phyloP scores from a whole-genome alignment of 2,888 invertebrate species.

The Ypsolopha scabrella region DNA sequence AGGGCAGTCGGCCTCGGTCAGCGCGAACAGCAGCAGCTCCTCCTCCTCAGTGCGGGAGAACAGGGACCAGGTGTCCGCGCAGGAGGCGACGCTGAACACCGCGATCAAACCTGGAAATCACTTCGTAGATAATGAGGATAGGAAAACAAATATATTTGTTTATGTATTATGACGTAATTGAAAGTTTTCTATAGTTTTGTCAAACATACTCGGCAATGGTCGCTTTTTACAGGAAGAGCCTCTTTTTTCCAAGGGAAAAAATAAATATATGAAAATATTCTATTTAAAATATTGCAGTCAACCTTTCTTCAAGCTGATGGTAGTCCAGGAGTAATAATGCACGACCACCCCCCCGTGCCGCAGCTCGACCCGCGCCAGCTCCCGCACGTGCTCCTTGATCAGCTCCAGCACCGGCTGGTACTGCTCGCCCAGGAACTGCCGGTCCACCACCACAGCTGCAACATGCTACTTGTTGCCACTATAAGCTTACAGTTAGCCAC shows the following conservation, averaged over 20 bases:
- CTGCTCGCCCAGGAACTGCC: slow-evolving; percentile 73
- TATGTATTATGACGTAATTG: no score
- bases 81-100: slow-evolving; percentile 80
- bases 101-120: slow-evolving; percentile 73
- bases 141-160: no score
- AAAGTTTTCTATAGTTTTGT: no score
- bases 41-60: slow-evolving; percentile 73
- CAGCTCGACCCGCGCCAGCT: slow-evolving; percentile 73
- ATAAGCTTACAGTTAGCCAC: no score
- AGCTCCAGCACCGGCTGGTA: slow-evolving; percentile 67
- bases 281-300: no score
- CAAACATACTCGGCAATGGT: no score
- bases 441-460: slow-evolving; percentile 78
- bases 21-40: slow-evolving; percentile 77
- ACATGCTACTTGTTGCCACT: slow-evolving; percentile 5
- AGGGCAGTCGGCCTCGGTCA: slow-evolving; percentile 85
- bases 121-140: not conserved
- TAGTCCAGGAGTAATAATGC: slow-evolving; percentile 76
- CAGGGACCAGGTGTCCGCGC: slow-evolving; percentile 80
- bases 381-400: slow-evolving; percentile 73
- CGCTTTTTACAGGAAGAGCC: no score
- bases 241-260: no score
- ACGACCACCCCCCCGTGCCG: slow-evolving; percentile 78
- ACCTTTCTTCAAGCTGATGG: slow-evolving; percentile 80
- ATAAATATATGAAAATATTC: no score